These are phyloP conservation scores for Chironomus tepperi DNA, from an alignment of 1,140 invertebrate species.

Conservation along the genomic window DNA sequence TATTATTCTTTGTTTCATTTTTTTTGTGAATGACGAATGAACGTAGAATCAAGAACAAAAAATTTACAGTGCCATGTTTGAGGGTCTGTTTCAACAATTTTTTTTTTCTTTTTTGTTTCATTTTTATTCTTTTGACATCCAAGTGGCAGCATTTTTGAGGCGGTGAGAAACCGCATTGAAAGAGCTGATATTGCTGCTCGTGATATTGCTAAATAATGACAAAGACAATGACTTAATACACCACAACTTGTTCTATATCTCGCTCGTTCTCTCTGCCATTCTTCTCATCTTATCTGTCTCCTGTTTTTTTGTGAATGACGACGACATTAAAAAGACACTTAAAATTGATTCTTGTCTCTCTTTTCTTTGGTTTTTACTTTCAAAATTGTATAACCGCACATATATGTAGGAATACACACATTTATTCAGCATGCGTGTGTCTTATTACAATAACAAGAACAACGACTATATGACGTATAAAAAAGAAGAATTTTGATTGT, in stretches of 20 bases:
- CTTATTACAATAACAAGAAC: not conserved
- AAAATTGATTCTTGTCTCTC: not conserved
- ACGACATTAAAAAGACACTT: slow-evolving; percentile 13
- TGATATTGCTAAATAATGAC: slow-evolving; percentile 7
- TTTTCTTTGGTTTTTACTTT: not conserved
- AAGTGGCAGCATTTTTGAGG: not conserved
- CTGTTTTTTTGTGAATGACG: not conserved
- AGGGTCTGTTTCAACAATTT: not conserved
- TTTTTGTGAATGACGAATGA: not conserved
- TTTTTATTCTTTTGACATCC: not conserved
- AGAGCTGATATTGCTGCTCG: not conserved
- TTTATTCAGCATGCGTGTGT: not conserved
- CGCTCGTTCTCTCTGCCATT: not conserved
- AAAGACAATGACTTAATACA: slow-evolving; percentile 6
- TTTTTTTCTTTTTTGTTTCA: not conserved
- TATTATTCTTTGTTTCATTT: not conserved
- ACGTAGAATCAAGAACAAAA: no score
- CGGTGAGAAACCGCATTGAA: not conserved
- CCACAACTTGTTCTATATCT: slow-evolving; percentile 2
- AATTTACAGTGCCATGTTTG: not conserved
- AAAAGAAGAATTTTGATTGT: not conserved
- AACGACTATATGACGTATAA: no score
- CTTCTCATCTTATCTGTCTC: not conserved
- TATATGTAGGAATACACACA: no score
- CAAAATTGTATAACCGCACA: no score